Conservation (phyloP, 2,888 invertebrate genomes). For the Bursaphelenchus okinawaensis region DNA sequence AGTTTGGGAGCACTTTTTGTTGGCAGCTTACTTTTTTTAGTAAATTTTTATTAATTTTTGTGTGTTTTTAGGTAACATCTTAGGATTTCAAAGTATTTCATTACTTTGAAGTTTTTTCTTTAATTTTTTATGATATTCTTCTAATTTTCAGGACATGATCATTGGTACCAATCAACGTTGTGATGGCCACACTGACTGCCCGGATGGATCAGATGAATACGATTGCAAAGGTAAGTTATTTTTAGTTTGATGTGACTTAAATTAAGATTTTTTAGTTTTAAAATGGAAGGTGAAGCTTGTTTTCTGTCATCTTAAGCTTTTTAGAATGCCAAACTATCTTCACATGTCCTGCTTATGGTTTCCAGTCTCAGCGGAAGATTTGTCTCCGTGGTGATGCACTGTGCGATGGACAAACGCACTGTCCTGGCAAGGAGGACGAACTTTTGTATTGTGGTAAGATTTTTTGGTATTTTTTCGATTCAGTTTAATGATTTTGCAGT, state of each 20-base stretch:
- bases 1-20: no score
- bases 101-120: no score
- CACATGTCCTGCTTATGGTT: conserved; percentile 30
- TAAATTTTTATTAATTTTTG: no score
- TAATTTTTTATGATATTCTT: no score
- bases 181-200: conserved; percentile 50
- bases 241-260: not conserved
- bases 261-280: conserved; percentile 4
- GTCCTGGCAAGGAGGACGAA: conserved; percentile 42
- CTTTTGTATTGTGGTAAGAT: conserved; percentile 38
- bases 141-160: conserved; percentile 21
- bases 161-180: conserved; percentile 47
- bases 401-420: conserved; percentile 43
- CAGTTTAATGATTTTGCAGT: conserved; percentile 11
- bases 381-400: conserved; percentile 32
- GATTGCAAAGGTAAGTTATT: conserved; percentile 41
- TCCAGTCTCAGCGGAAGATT: not conserved
- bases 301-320: conserved; percentile 25
- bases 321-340: conserved; percentile 44
- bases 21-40: no score
- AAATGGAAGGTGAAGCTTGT: no score
- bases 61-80: no score
- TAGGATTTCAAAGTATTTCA: no score
- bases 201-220: conserved; percentile 51
- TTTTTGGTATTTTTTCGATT: conserved; percentile 1